Conservation (phyloP, 1,140 invertebrate genomes). For the Venustaconcha ellipsiformis region DNA sequence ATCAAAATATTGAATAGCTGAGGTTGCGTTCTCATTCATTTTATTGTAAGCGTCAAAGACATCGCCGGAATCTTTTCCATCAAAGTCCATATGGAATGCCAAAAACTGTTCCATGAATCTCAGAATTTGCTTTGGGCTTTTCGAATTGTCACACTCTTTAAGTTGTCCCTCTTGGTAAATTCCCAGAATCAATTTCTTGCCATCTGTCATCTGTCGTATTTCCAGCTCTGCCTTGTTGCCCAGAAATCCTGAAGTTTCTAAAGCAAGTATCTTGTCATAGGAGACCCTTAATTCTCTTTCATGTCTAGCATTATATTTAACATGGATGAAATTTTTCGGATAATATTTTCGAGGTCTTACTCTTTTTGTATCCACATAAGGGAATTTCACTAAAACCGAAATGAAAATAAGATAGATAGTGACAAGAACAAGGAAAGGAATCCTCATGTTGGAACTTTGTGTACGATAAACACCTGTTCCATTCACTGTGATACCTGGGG, state of each 20-base stretch:
- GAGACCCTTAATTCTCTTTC: conserved; percentile 32
- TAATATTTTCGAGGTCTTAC: conserved; percentile 16
- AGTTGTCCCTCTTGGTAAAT: conserved; percentile 28
- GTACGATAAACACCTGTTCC: too few species aligned
- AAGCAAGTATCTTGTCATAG: conserved; percentile 9
- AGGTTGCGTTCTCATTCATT: conserved; percentile 6
- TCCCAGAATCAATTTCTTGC: conserved; percentile 23
- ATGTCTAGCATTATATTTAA: conserved; percentile 15
- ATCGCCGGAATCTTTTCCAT: conserved; percentile 15
- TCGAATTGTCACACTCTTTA: conserved; percentile 30
- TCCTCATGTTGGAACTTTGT: too few species aligned
- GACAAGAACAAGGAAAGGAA: too few species aligned
- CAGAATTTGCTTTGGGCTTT: conserved; percentile 25
- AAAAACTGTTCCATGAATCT: conserved; percentile 32
- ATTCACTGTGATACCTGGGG: too few species aligned
- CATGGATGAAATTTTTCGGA: conserved; percentile 27
- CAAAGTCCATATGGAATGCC: background rate
- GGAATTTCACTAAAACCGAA: too few species aligned
- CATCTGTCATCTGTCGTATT: conserved; percentile 33
- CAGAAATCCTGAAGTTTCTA: conserved; percentile 28
- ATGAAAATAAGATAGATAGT: too few species aligned
- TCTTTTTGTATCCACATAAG: background rate
- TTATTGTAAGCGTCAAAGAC: conserved; percentile 14
- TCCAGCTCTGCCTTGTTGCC: conserved; percentile 6
- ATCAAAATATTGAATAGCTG: conserved; percentile 14